Conservation (phyloP, 2,113 vertebrate species). For the Seriola quinqueradiata region DNA sequence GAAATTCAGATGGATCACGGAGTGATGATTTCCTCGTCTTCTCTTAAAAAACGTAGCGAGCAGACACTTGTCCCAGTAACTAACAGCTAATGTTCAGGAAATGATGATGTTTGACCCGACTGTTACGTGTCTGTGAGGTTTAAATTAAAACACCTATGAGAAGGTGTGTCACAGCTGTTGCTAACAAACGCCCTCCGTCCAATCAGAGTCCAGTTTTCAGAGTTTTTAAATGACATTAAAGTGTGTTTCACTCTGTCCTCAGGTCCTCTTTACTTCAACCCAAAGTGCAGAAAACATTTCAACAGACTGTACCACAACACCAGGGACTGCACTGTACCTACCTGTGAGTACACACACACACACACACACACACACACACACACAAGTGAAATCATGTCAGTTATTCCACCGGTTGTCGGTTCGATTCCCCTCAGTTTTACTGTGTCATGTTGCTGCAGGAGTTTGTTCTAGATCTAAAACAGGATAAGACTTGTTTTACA, state of each 20-base stretch:
- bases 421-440: constrained; percentile 9
- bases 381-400: background rate
- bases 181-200: background rate
- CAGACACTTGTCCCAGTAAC: no score
- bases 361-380: constrained; percentile 31
- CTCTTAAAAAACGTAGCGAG: no score
- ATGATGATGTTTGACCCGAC: no score
- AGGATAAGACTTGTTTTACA: constrained; percentile 58
- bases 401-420: background rate
- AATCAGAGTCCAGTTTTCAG: constrained; percentile 6
- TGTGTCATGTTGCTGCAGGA: constrained; percentile 26
- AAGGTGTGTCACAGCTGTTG: no score
- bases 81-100: no score
- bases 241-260: background rate
- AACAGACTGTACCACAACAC: constrained; percentile 93
- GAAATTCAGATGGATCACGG: no score
- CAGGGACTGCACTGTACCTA: constrained; percentile 92
- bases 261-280: constrained; percentile 95
- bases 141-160: no score
- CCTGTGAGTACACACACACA: constrained; percentile 87
- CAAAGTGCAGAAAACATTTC: constrained; percentile 95
- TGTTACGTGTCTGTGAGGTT: no score
- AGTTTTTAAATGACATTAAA: background rate
- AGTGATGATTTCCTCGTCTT: no score
- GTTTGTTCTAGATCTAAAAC: constrained; percentile 20